Conservation (phyloP, 2,888 invertebrate species). For the Heliconius aoede region DNA sequence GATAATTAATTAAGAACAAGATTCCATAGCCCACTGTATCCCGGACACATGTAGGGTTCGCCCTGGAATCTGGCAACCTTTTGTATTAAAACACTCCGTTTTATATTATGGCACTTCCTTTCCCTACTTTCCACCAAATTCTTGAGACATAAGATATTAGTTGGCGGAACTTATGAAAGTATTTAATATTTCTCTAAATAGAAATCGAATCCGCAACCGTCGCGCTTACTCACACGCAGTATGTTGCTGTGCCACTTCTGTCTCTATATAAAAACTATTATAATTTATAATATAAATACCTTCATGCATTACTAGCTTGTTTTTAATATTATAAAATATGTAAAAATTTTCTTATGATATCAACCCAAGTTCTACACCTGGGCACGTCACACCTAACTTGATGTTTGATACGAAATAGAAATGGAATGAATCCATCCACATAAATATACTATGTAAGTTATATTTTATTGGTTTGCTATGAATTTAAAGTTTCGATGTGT, state of each 20-base stretch:
- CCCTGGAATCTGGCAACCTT: too few species aligned
- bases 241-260: too few species aligned
- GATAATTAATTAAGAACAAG: neutral
- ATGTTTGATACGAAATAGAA: slow-evolving; percentile 72
- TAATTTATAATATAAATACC: neutral
- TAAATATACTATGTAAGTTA: neutral
- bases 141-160: too few species aligned
- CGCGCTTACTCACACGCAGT: too few species aligned
- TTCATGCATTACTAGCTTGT: neutral
- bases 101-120: too few species aligned
- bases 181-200: too few species aligned
- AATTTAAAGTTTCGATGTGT: neutral
- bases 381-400: slow-evolving; percentile 67
- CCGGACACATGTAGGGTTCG: too few species aligned
- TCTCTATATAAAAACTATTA: neutral
- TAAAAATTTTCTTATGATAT: neutral
- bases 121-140: too few species aligned
- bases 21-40: neutral
- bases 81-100: too few species aligned
- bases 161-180: too few species aligned
- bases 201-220: too few species aligned
- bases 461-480: neutral
- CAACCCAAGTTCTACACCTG: neutral
- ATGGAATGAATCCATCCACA: slow-evolving; percentile 59
- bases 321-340: neutral